A percentile compares a stretch with the other conserved stretches of the same genome.
Conservation (phyloP, 53 echinoderm and acorn worm genomes). For the Stichopus horrens region DNA sequence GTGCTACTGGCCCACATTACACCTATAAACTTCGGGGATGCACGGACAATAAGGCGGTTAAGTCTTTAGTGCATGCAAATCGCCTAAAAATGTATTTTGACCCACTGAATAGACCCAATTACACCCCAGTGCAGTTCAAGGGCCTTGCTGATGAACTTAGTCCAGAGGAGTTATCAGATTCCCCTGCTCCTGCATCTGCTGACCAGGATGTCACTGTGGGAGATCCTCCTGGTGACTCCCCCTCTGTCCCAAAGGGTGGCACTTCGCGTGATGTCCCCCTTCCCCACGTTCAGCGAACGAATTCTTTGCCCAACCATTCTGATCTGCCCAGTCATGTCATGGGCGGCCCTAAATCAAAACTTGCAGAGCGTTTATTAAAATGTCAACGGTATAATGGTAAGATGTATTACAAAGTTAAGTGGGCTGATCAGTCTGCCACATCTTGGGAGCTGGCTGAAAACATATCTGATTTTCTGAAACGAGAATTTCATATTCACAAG, state of each 20-base stretch:
- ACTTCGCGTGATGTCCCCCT: background rate
- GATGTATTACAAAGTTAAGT: slow-evolving; percentile 39
- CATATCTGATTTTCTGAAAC: slow-evolving; percentile 4
- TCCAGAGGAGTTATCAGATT: background rate
- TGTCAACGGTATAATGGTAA: slow-evolving; percentile 20
- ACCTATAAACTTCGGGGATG: slow-evolving; percentile 19
- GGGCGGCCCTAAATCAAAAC: background rate
- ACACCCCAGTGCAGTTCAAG: background rate
- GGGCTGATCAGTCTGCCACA: slow-evolving; percentile 23
- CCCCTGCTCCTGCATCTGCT: background rate
- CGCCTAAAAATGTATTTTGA: slow-evolving; percentile 33
- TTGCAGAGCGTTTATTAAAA: background rate
- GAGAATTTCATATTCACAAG: slow-evolving; percentile 15
- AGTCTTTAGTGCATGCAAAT: slow-evolving; percentile 27
- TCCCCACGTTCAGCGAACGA: background rate
- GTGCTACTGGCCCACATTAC: slow-evolving; percentile 21
- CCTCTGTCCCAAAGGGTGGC: background rate
- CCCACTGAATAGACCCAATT: background rate
- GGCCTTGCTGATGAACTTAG: background rate
- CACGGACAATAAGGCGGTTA: slow-evolving; percentile 13
- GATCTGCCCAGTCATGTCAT: background rate
- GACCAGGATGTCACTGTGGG: background rate
- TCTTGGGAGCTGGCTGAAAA: slow-evolving; percentile 31
- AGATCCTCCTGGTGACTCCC: background rate
- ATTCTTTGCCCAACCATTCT: background rate